phyloP scores from a whole-genome alignment of 2,888 invertebrate species.

The Periphyllus acericola region DNA sequence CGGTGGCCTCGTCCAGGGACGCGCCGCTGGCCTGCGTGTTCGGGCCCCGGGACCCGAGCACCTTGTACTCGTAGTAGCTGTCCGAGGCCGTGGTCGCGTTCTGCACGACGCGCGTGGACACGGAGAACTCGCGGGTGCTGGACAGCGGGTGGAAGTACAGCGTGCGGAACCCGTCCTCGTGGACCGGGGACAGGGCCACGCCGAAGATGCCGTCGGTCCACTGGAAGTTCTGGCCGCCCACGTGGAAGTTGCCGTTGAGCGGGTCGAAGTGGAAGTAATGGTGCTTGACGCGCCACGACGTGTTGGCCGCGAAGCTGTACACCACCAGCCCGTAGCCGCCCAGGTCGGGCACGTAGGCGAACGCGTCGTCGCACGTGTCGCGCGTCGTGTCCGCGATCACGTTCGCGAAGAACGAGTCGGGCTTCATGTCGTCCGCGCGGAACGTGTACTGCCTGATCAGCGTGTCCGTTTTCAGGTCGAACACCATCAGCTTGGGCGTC shows the following conservation, averaged over 20 bases:
- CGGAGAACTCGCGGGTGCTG: conserved; percentile 82
- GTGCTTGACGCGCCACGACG: conserved; percentile 82
- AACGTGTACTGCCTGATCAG: conserved; percentile 77
- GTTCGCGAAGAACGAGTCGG: conserved; percentile 83
- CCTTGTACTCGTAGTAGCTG: conserved; percentile 80
- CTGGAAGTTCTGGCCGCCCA: conserved; percentile 82
- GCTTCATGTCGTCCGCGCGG: conserved; percentile 76
- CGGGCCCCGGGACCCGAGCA: conserved; percentile 77
- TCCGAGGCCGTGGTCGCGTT: conserved; percentile 78
- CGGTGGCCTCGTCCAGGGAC: conserved; percentile 75
- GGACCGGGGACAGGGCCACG: conserved; percentile 74
- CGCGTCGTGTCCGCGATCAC: conserved; percentile 79
- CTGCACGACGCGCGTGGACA: conserved; percentile 77
- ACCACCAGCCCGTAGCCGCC: conserved; percentile 80
- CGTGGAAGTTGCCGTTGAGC: conserved; percentile 77
- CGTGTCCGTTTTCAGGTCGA: conserved; percentile 80
- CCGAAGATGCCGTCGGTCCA: conserved; percentile 88
- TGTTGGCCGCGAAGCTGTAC: conserved; percentile 78
- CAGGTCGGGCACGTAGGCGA: conserved; percentile 79
- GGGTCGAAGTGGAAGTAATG: conserved; percentile 81
- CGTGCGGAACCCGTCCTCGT: conserved; percentile 69
- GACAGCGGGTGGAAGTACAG: conserved; percentile 86
- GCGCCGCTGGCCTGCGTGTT: conserved; percentile 80
- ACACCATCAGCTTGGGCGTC: conserved; percentile 76
- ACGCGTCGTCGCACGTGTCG: conserved; percentile 79